Base-by-base conservation (phyloP, 2,888 invertebrate genomes). In the Macrosoma leucophasiata region DNA sequence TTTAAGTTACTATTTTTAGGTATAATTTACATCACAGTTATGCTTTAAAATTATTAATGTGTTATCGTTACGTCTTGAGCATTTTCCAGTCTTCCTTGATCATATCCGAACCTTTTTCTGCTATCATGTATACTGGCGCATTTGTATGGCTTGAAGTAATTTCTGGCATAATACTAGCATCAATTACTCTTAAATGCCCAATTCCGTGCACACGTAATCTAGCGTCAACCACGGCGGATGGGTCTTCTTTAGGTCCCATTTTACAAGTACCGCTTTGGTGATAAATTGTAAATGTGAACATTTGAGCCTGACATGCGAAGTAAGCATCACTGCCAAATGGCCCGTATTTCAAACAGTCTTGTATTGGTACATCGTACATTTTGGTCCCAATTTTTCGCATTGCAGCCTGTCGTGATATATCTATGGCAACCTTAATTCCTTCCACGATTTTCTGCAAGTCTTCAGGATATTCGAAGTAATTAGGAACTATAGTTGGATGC, bases 111-210 rank as follows among this genome's bases (percentile, higher is more conserved):
- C 88, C 91, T 61, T 92, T 93, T 63, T 94, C 94, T 2, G 92
- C 93, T 50, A 94, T 92, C 93, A 94, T 93, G 42, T 88, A 91
- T 1, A 86, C 86, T 0, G 93, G 91, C 0, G 91, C 90, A 52
- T 93, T 93, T 0, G 93, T 93, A 58, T 93, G 93, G 12, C 90
- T 90, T 1, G 92, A 89, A 1, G 90, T 88, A 23, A 94, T 89
- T 62, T 88, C 87, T 1, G 94, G 94, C 87, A 94, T 94, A 22
- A 94, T 86, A 44, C 92, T 92, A 0, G 92, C 92, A 58, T 94
- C 93, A 36, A 92, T 89, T 0, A 94, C 92, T 44, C 94, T 77
- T 21, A 94, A 69, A 3, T 87, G 86, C 8, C 84, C 71, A 7
- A 93, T 77, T 4, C 92, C 93, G 52, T 90, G 87, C 1, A 91